Base-by-base conservation (phyloP, 2,113 vertebrate species). In the Mormyrus iriodes region DNA sequence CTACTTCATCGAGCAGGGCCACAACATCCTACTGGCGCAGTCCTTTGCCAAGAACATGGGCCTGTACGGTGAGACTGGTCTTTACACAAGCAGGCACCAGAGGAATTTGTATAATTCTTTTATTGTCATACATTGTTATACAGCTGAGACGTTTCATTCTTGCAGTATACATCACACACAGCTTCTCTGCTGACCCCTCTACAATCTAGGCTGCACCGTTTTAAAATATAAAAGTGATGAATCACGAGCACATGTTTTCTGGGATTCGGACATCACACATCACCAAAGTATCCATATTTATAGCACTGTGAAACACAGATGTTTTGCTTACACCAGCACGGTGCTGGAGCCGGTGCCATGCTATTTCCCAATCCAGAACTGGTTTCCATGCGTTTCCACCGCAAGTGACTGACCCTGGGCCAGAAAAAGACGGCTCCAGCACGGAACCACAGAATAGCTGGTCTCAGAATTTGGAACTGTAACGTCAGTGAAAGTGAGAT, bases 31-130 rank as follows among this genome's bases (percentile, higher is more conserved):
- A 94, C 98, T 97, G 90, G 98, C 98, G 86, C 98, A 99, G 95
- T 99, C 98, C 17, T 99, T 99, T 95, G 99, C 98, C 92, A 99
- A 99, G 96, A 99, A 99, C 96, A 99, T 99, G 92, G 98, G 98
- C 92, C 96, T 99, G 88, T 99, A 99, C 95, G 99, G 98, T 99
- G 95, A 98, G 98, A 35, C 35, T 0, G 0, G 15, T 5, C 15
- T 42, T 42, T 19, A 39, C 2, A 17, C 73, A 17, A 19, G 31
- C 4, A 9, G 69, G 12, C 17, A 3, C 27, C 65, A 15, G 1
- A 73, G n/a, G 3, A 4, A 19, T 39, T 15, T 2, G 3, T 13
- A 24, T 39, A 1, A 73, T 17, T 35, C 27, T 39, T 97, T 35
- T 4, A 48, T 39, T 83, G 7, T 24, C 48, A 48, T 21, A 46